Evolutionary conservation across 2,888 invertebrate species (phyloP).

Genomic region (Nephrotoma appendiculata): DNA sequence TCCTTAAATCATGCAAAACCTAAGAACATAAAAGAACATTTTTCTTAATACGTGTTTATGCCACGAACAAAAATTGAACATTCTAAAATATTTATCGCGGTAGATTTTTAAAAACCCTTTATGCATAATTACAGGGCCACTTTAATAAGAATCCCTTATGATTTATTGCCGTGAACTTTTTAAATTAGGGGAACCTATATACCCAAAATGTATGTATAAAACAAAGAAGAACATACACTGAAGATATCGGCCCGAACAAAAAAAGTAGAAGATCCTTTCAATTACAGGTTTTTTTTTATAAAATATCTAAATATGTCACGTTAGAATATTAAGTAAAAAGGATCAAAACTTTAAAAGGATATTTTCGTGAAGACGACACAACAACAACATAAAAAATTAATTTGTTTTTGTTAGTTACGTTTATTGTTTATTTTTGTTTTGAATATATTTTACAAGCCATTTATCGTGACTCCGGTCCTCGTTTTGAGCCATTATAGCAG

Average conservation of each 20-base stretch:
- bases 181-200: constrained; percentile 1
- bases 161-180: constrained; percentile 10
- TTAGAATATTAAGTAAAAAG: not conserved
- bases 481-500: not conserved
- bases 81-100: not conserved
- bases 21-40: no score
- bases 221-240: constrained; percentile 3
- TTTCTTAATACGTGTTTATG: not conserved
- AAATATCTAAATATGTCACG: not conserved
- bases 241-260: constrained; percentile 1
- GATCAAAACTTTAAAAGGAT: not conserved
- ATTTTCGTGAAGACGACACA: not conserved
- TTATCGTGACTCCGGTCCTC: constrained; percentile 7
- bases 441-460: constrained; percentile 11
- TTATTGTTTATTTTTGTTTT: constrained; percentile 11
- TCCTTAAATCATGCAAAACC: no score
- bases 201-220: not conserved
- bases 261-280: constrained; percentile 6
- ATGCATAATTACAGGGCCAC: constrained; percentile 8
- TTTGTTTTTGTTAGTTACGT: constrained; percentile 10
- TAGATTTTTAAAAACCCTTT: not conserved
- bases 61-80: not conserved
- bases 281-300: constrained; percentile 6
- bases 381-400: constrained; percentile 5
- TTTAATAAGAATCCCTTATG: constrained; percentile 7